Percentiles rank a stretch among this genome's conserved stretches.
Conservation (phyloP, 2,888 invertebrate species). For the Sclerodermus sp. region DNA sequence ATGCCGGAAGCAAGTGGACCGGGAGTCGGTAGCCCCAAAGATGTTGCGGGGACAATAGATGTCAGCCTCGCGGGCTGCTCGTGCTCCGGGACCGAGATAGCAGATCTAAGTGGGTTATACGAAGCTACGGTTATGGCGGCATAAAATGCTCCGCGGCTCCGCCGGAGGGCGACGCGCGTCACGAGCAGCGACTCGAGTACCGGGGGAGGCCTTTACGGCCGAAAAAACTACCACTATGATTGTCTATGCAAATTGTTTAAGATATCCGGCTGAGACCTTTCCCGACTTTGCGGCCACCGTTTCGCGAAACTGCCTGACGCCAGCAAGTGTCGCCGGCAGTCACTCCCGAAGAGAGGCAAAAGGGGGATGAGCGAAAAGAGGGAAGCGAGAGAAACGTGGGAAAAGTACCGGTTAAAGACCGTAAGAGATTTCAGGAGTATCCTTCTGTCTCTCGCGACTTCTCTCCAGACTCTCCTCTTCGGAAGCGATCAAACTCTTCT, state of each 20-base stretch:
- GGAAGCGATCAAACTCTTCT: no score
- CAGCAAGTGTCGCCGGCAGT: no score
- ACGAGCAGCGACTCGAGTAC: constrained; percentile 34
- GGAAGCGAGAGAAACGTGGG: no score
- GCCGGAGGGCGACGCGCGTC: constrained; percentile 28
- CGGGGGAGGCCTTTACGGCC: constrained; percentile 49
- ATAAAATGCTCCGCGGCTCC: constrained; percentile 55
- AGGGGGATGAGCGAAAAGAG: no score
- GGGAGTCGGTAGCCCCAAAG: constrained; percentile 22
- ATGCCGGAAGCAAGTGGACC: constrained; percentile 26
- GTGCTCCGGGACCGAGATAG: constrained; percentile 47
- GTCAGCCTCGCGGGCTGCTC: constrained; percentile 38
- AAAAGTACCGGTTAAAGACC: no score
- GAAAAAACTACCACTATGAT: constrained; percentile 57
- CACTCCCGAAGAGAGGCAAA: no score
- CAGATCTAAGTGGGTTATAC: constrained; percentile 58
- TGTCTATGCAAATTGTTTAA: constrained; percentile 59
- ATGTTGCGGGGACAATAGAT: constrained; percentile 48
- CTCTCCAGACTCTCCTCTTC: no score
- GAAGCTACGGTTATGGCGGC: constrained; percentile 55
- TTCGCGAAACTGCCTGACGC: constrained; percentile 4
- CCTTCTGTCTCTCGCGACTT: no score
- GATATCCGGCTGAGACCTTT: constrained; percentile 45
- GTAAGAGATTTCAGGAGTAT: no score
- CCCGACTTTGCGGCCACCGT: constrained; percentile 18